A percentile compares a stretch with the other conserved stretches of the same genome.
phyloP scores from a whole-genome alignment of 2,888 invertebrate genomes.

The Synergus umbraculus region DNA sequence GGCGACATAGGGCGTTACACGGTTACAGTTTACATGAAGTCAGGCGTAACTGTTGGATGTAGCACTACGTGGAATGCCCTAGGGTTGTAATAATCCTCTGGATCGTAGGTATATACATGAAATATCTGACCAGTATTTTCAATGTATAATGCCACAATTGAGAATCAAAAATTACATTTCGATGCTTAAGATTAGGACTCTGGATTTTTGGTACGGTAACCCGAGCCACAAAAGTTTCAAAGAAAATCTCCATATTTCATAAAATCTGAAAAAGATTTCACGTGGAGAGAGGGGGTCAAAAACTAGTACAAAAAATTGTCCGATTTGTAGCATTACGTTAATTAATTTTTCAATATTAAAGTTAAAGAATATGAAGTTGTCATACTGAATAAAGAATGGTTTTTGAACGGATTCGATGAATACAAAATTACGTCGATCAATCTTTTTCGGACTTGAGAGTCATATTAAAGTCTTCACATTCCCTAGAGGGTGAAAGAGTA shows the following conservation, averaged over 20 bases:
- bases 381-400: too few relatives aligned
- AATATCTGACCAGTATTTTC: not conserved
- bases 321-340: too few relatives aligned
- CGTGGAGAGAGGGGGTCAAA: too few relatives aligned
- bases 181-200: not conserved
- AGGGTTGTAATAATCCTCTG: slow-evolving; percentile 23
- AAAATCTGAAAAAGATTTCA: too few relatives aligned
- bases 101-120: not conserved
- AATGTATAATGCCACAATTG: not conserved
- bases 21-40: slow-evolving; percentile 5
- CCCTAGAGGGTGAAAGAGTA: not conserved
- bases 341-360: too few relatives aligned
- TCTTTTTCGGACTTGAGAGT: not conserved
- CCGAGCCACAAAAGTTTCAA: too few relatives aligned
- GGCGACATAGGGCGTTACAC: slow-evolving; percentile 23
- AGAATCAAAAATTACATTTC: not conserved
- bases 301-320: too few relatives aligned
- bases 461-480: not conserved
- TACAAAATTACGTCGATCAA: not conserved
- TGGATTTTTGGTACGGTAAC: too few relatives aligned
- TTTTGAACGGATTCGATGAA: not conserved
- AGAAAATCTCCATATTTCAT: too few relatives aligned
- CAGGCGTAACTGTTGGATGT: slow-evolving; percentile 18
- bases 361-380: too few relatives aligned
- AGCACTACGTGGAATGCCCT: not conserved